These are phyloP conservation scores for Empidonax alnorum DNA, from an alignment of 2,113 vertebrate species.

Conservation along the genomic window DNA sequence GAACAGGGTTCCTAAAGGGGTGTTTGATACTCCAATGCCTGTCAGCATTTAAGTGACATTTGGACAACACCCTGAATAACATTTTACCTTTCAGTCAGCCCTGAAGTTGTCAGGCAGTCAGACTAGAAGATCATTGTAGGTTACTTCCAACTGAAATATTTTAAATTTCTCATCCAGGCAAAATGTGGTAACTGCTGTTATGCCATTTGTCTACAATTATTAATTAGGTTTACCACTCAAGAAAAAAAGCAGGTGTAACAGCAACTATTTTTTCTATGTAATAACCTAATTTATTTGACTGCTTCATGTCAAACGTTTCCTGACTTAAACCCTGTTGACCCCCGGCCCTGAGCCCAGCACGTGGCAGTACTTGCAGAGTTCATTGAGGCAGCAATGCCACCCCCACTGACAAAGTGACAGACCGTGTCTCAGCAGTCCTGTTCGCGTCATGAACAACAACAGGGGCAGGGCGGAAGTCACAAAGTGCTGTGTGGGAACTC, in stretches of 20 bases:
- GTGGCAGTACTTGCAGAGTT: neutral
- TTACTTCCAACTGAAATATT: neutral
- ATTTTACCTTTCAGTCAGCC: neutral
- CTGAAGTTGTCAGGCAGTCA: neutral
- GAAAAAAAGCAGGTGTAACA: neutral
- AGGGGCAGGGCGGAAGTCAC: neutral
- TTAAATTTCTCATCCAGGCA: neutral
- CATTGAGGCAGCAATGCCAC: neutral
- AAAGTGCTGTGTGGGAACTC: neutral
- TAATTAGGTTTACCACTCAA: neutral
- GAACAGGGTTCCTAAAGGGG: neutral
- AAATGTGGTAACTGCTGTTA: neutral
- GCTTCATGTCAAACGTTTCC: neutral
- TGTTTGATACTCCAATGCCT: rapidly evolving
- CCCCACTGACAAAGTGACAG: neutral
- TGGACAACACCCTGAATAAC: neutral
- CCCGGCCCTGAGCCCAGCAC: neutral
- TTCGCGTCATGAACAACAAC: neutral
- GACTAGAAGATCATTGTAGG: neutral
- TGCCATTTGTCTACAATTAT: neutral
- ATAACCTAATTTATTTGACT: neutral
- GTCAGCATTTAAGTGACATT: neutral
- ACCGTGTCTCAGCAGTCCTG: too few relatives aligned
- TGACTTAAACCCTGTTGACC: rapidly evolving
- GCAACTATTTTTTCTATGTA: neutral